These are phyloP conservation scores for Cyprinella venusta DNA, from an alignment of 2,797 vertebrate genomes.

Conservation along the genomic window DNA sequence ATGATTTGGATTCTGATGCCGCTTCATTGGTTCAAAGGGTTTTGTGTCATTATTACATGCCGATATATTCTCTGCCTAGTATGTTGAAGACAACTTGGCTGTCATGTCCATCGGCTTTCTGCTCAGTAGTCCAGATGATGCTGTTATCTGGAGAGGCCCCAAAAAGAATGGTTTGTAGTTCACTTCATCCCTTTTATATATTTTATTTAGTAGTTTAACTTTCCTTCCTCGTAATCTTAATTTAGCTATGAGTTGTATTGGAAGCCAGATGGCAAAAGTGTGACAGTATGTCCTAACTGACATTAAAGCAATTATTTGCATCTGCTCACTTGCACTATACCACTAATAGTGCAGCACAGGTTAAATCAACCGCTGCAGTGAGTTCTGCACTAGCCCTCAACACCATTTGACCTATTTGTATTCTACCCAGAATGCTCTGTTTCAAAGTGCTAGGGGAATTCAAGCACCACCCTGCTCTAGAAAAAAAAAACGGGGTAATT, in stretches of 20 bases:
- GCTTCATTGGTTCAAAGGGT: not conserved
- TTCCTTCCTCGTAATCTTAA: not conserved
- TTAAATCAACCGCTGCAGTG: not conserved
- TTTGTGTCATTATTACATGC: not conserved
- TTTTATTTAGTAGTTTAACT: not conserved
- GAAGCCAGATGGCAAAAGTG: not conserved
- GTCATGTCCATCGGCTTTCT: slow-evolving; percentile 98
- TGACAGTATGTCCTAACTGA: not conserved
- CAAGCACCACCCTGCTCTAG: not conserved
- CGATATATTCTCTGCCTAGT: slow-evolving; percentile 74
- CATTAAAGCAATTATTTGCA: not conserved
- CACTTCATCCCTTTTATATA: not conserved
- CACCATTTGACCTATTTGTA: not conserved
- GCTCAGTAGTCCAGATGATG: slow-evolving; percentile 92
- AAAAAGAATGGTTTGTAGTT: slow-evolving; percentile 90
- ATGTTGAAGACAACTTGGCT: slow-evolving; percentile 92
- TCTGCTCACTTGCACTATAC: not conserved
- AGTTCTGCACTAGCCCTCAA: not conserved
- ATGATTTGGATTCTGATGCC: not conserved
- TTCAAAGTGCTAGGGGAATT: slow-evolving; percentile 1
- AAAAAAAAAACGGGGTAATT: not conserved
- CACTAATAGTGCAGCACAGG: no score
- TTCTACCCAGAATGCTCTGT: not conserved
- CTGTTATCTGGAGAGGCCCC: slow-evolving; percentile 97
- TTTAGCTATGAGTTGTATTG: not conserved